Evolutionary conservation across 2,797 vertebrate genomes (phyloP), one percentile per base, ranked within the genome.

Genomic region (Sebastes flavidus): DNA sequence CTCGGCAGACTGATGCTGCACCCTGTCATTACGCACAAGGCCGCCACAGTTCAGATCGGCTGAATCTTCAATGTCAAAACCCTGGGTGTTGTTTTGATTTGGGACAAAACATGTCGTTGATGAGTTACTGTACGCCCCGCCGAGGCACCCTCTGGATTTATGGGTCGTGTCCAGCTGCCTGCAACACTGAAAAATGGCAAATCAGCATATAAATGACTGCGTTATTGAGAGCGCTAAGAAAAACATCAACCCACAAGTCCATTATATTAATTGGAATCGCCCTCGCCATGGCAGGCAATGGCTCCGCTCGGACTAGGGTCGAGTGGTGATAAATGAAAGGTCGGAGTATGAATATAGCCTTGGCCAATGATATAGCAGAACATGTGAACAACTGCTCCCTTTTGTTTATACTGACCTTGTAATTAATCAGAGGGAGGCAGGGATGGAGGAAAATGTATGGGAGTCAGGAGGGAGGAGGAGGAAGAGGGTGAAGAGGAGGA

Each of bases 181-280:
- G 88, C 83, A 77, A 89, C 79, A 74, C 81, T 90, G 84, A 93
- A 93, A 93, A 93, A 94, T 82, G 83, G 83, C 87, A 92, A 90
- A 95, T 92, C 92, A 93, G 92, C 93, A 93, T 94, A 95, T 94
- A 95, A 95, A 94, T 94, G 90, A 90, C 74, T 76, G 71, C 61
- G 75, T 90, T 94, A 93, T 91, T 89, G 89, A 89, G 88, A 90
- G 87, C 10, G 58, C 85, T 82, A 88, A 92, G 89, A 87, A 94
- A 93, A 93, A 89, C 85, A 90, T 89, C 91, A 92, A 87, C 86
- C 87, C 82, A 81, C 82, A 77, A 93, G 92, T 93, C 92, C 94
- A 95, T 96, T 95, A 95, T 91, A 95, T 94, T 95, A 96, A 96
- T 96, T 95, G 88, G 91, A 90, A 91, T 90, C 70, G 58, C 88